A percentile compares a stretch with the other conserved stretches of the same genome.
Evolutionary conservation across 2,888 invertebrate species (phyloP).

Genomic region (Selenia dentaria): DNA sequence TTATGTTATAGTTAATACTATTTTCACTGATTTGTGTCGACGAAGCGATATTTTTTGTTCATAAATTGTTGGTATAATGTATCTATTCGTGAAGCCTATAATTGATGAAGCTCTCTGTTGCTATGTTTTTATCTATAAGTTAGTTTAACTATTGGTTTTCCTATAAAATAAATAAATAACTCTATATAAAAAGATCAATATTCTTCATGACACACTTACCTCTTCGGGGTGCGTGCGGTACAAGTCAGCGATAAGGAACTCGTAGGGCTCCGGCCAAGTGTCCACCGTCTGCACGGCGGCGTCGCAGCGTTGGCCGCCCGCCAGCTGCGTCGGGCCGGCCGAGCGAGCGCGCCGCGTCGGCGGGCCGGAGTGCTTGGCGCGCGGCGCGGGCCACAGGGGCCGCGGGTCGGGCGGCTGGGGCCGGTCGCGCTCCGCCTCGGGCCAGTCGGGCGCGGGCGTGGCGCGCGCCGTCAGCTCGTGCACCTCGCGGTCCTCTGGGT

Average conservation of each 20-base stretch:
- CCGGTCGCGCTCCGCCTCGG: constrained; percentile 33
- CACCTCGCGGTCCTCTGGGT: constrained; percentile 58
- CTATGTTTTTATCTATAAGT: too few species aligned
- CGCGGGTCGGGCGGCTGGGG: constrained; percentile 25
- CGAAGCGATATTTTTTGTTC: too few species aligned
- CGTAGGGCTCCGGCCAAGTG: constrained; percentile 89
- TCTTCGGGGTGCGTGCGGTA: constrained; percentile 70
- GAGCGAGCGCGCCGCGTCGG: constrained; percentile 32
- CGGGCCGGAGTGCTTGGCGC: constrained; percentile 33
- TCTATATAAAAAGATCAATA: too few species aligned
- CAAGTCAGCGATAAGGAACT: constrained; percentile 89
- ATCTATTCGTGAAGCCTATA: too few species aligned
- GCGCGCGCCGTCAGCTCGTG: constrained; percentile 75
- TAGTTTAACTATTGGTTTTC: too few species aligned
- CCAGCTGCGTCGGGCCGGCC: constrained; percentile 24
- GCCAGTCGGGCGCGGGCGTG: constrained; percentile 28
- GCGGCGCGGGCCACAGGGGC: constrained; percentile 33
- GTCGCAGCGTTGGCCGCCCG: constrained; percentile 26
- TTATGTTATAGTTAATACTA: too few species aligned
- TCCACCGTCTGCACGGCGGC: constrained; percentile 87
- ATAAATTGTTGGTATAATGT: too few species aligned
- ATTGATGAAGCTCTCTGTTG: too few species aligned
- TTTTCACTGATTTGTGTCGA: too few species aligned
- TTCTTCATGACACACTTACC: too few species aligned
- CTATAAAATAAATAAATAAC: too few species aligned